Conservation (phyloP, 1,140 invertebrate genomes). For the Drosophila tristis region DNA sequence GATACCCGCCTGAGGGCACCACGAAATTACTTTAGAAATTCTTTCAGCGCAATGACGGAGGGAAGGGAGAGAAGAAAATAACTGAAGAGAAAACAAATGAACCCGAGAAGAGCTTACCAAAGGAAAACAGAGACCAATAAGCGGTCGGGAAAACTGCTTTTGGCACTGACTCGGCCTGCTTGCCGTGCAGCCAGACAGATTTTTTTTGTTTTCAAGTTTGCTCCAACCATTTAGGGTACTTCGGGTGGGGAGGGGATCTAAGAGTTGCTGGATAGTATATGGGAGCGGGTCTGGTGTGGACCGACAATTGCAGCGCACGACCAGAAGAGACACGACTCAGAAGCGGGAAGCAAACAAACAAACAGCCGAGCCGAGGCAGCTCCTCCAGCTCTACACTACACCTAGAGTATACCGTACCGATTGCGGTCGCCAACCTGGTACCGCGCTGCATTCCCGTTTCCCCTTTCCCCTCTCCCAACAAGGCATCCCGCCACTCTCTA, state of each 20-base stretch:
- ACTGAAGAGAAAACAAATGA: conserved; percentile 31
- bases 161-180: conserved; percentile 31
- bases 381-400: conserved; percentile 50
- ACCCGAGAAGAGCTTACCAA: conserved; percentile 48
- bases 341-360: conserved; percentile 67
- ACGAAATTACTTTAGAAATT: conserved; percentile 74
- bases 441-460: no score
- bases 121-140: conserved; percentile 40
- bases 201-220: conserved; percentile 60
- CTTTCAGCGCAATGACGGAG: conserved; percentile 39
- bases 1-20: conserved; percentile 53
- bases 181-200: conserved; percentile 21
- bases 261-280: not conserved
- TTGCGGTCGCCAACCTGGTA: conserved; percentile 53
- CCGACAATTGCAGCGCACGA: conserved; percentile 71
- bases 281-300: conserved; percentile 27
- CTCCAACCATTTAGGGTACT: conserved; percentile 26
- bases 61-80: conserved; percentile 37
- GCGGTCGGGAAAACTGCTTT: conserved; percentile 62
- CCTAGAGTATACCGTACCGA: conserved; percentile 53
- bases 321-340: conserved; percentile 43
- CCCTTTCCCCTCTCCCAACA: conserved; percentile 5
- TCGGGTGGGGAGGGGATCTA: not conserved
- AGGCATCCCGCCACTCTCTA: not conserved
- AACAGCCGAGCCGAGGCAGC: conserved; percentile 7